Evolutionary conservation across 1,140 invertebrate genomes (phyloP), one percentile per base, ranked within the genome.

Genomic region (Ceratitis capitata): DNA sequence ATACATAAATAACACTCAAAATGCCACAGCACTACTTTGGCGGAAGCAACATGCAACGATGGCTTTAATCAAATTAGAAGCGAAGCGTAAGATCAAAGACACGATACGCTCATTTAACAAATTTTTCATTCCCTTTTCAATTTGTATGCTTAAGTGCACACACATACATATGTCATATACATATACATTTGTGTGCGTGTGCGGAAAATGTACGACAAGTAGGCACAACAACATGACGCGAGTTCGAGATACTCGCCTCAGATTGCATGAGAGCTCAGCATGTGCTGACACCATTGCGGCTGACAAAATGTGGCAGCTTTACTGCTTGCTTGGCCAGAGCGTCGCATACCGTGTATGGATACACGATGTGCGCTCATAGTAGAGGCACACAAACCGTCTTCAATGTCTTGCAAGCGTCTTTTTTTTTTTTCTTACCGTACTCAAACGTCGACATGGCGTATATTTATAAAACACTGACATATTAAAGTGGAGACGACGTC

Each of bases 401-500:
- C 69, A 78, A 78, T 35, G 19, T 78, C 69, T 78, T n/a, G n/a
- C n/a, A n/a, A n/a, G n/a, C n/a, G n/a, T n/a, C n/a, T n/a, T n/a
- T n/a, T n/a, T n/a, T n/a, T n/a, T n/a, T 3, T 45, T 78, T 47
- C 69, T 45, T 47, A 78, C 69, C 69, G 69, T 78, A 78, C 69
- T 78, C 69, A 78, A 45, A 26, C 58, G 69, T 78, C 39, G 69
- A 39, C 39, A 23, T 45, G 69, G 69, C 69, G 32, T 78, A 26
- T 78, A 78, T 78, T 78, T 78, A 78, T 78, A 78, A 78, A 78
- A 78, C 39, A 78, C 84, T 90, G 89, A 90, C 89, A 90, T 88
- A 86, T 88, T 90, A 85, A 90, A 90, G 89, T 90, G 89, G 88
- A 90, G 88, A 90, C 88, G 89, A 90, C 89, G 89, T 90, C 89